Evolutionary conservation across 2,797 vertebrate species (phyloP).

Genomic region (Diceros bicornis): DNA sequence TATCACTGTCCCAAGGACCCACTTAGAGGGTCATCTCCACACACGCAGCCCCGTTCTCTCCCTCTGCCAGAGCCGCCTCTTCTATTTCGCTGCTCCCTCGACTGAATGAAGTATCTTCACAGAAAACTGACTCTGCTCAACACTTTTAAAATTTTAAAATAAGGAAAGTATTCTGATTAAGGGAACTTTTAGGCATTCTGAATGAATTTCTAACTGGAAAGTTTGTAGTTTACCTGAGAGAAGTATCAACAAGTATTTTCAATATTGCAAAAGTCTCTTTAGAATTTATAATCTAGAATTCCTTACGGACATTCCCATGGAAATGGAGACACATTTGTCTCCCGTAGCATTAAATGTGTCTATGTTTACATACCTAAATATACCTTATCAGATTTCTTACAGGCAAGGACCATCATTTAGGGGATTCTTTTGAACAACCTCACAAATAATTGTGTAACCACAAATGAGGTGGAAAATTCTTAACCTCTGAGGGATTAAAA

Average conservation of each 20-base stretch:
- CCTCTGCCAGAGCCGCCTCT: neutral
- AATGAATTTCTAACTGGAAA: neutral
- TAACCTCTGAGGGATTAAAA: neutral
- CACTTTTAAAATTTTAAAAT: neutral
- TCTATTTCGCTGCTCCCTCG: neutral
- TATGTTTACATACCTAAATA: neutral
- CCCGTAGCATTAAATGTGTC: rapidly evolving
- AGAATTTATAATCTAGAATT: neutral
- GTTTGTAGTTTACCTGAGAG: neutral
- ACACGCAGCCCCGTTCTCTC: neutral
- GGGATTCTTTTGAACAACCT: neutral
- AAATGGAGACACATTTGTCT: neutral
- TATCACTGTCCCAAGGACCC: slow-evolving; percentile 55
- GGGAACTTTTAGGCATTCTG: neutral
- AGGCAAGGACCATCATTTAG: neutral
- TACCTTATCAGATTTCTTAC: neutral
- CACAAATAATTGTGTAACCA: neutral
- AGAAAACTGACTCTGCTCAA: neutral
- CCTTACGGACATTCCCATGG: neutral
- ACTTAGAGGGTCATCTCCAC: neutral
- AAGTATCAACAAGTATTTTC: neutral
- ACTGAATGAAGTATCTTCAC: neutral
- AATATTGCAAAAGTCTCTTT: neutral
- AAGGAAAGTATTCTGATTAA: neutral
- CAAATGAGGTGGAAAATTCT: neutral